Percentiles rank a stretch among this genome's conserved stretches.
Evolutionary conservation across 2,113 vertebrate genomes (phyloP).

Genomic region (Tragelaphus imberbis): DNA sequence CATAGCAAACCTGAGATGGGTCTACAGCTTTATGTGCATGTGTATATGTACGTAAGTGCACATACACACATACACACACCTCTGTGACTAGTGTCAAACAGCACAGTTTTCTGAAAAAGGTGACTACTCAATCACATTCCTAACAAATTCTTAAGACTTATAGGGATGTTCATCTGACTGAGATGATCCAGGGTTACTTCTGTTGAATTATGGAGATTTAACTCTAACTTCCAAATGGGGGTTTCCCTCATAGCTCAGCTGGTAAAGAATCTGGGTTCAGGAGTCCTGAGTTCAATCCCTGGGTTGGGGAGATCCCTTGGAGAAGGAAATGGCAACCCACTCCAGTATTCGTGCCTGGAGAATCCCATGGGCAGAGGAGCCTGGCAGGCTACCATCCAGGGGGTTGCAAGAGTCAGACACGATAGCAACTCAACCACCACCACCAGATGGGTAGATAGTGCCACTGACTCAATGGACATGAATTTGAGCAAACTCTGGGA

Average conservation of each 20-base stretch:
- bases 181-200: not conserved
- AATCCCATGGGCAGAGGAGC: not conserved
- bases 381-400: not conserved
- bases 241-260: not conserved
- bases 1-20: not conserved
- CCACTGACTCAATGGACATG: not conserved
- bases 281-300: not conserved
- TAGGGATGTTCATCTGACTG: not conserved
- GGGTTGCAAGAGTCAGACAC: not conserved
- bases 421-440: not conserved
- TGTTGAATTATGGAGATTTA: not conserved
- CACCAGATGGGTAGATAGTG: not conserved
- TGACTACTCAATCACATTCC: not conserved
- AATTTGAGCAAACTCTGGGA: not conserved
- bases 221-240: not conserved
- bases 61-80: rapidly evolving
- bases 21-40: not conserved
- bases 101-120: not conserved
- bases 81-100: not conserved
- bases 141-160: not conserved
- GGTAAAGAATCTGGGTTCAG: not conserved
- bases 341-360: not conserved
- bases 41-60: not conserved
- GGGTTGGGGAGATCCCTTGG: not conserved
- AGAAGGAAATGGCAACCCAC: not conserved